Evolutionary conservation across 2,888 invertebrate genomes (phyloP).

Genomic region (Philopedon plagiatum): DNA sequence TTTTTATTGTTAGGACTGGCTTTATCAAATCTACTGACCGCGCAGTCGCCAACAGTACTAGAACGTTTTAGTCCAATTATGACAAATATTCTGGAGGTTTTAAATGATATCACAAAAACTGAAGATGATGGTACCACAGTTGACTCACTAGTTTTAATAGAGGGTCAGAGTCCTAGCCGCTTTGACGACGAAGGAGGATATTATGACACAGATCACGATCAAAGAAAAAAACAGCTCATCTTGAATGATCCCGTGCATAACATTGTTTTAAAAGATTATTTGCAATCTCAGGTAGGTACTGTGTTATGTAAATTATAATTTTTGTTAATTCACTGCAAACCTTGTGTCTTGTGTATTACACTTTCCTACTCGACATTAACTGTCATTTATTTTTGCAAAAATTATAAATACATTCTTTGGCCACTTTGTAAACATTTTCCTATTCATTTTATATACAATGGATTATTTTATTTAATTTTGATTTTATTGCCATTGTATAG

Average conservation of each 20-base stretch:
- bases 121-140: slow-evolving; percentile 72
- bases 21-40: slow-evolving; percentile 78
- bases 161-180: slow-evolving; percentile 67
- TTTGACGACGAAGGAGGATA: slow-evolving; percentile 71
- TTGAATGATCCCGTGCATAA: slow-evolving; percentile 86
- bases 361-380: too few species aligned
- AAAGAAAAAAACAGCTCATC: slow-evolving; percentile 78
- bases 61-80: slow-evolving; percentile 82
- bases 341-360: too few species aligned
- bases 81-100: slow-evolving; percentile 80
- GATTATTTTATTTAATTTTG: too few species aligned
- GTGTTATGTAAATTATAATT: too few species aligned
- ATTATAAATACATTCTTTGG: too few species aligned
- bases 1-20: slow-evolving; percentile 68
- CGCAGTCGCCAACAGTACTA: slow-evolving; percentile 78
- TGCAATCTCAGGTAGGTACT: slow-evolving; percentile 77
- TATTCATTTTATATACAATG: too few species aligned
- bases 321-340: too few species aligned
- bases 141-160: slow-evolving; percentile 65
- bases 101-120: slow-evolving; percentile 84
- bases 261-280: slow-evolving; percentile 80
- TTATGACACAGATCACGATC: slow-evolving; percentile 82
- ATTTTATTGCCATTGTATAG: too few species aligned
- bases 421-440: too few species aligned
- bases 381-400: too few species aligned